Base-by-base conservation (phyloP, 2,888 invertebrate species). In the Copidosoma aretas region DNA sequence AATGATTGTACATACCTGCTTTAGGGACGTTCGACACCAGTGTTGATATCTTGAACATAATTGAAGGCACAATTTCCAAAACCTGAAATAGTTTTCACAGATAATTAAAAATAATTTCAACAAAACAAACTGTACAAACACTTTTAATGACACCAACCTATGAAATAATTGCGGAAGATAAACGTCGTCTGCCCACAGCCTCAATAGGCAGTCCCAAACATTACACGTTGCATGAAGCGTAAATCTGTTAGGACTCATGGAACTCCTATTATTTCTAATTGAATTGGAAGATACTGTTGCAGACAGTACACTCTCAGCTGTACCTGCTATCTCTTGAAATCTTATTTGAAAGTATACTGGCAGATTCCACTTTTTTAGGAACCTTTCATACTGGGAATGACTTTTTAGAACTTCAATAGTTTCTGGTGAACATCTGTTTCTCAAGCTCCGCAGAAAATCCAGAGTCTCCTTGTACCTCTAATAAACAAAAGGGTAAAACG, bases 281-380 rank as follows among this genome's bases (percentile, higher is more conserved):
- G 78, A 80, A 4, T 73, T 53, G 8, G 75, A 74, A 43, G 78
- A 78, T 68, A 86, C 81, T 57, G 78, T 69, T 54, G 77, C 78
- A 39, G 68, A 77, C 41, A 82, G 73, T 24, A 76, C 70, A 46
- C 77, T 76, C 61, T 84, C 84, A 22, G 82, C 77, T 5, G 73
- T 85, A 75, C 92, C 92, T 64, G 94, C 95, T 80, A 97, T 93
- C 85, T 96, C 94, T 86, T 97, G 97, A 85, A 95, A 97, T 74
- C 95, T 88, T 75, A 95, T 93, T 86, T 97, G 97, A 83, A 95
- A 97, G 84, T 98, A 98, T n/a, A 98, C 96, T 15, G 95, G 93
- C 61, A 97, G 86, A 84, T 97, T 97, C 93, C 97, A 98, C 76
- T 93, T 90, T 73, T 90, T 90, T 75, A 94, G 88, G 80, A 95